Evolutionary conservation across 2,888 invertebrate genomes (phyloP).

Genomic region (Hirtodrosophila cameraria): DNA sequence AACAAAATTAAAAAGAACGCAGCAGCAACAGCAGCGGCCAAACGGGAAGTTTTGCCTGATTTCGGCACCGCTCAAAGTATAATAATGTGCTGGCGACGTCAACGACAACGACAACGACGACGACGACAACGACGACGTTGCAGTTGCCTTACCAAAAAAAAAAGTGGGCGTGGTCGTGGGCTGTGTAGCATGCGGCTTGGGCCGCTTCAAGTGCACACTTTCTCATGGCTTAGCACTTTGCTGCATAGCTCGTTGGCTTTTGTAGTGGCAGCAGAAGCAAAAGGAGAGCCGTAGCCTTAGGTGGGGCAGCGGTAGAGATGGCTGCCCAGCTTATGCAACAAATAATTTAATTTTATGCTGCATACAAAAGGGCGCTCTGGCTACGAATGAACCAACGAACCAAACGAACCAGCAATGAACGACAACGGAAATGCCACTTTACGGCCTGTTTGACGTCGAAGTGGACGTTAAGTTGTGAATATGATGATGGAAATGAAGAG

Average conservation of each 20-base stretch:
- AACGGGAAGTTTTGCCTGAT: slow-evolving; percentile 68
- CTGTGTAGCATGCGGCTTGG: slow-evolving; percentile 58
- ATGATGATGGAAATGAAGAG: slow-evolving; percentile 64
- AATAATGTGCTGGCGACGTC: slow-evolving; percentile 59
- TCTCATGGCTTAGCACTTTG: slow-evolving; percentile 80
- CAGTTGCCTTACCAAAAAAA: slow-evolving; percentile 21
- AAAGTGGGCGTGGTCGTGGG: slow-evolving; percentile 50
- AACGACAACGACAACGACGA: slow-evolving; percentile 9
- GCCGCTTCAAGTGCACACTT: slow-evolving; percentile 77
- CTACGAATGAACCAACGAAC: slow-evolving; percentile 33
- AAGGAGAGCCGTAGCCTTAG: neutral
- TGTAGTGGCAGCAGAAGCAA: slow-evolving; percentile 27
- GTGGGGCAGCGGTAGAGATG: slow-evolving; percentile 4
- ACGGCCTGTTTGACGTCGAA: slow-evolving; percentile 77
- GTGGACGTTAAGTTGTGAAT: slow-evolving; percentile 79
- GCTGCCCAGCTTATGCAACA: slow-evolving; percentile 72
- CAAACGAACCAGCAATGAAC: slow-evolving; percentile 41
- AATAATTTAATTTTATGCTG: slow-evolving; percentile 78
- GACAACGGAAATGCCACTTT: slow-evolving; percentile 78
- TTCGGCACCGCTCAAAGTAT: slow-evolving; percentile 71
- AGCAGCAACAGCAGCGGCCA: slow-evolving; percentile 26
- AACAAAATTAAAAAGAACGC: slow-evolving; percentile 8
- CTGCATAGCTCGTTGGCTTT: slow-evolving; percentile 69
- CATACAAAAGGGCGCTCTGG: slow-evolving; percentile 62
- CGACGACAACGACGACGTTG: slow-evolving; percentile 6